Evolutionary conservation across 2,888 invertebrate genomes (phyloP), one percentile per base, ranked within the genome.

Genomic region (Caenorhabditis afra): DNA sequence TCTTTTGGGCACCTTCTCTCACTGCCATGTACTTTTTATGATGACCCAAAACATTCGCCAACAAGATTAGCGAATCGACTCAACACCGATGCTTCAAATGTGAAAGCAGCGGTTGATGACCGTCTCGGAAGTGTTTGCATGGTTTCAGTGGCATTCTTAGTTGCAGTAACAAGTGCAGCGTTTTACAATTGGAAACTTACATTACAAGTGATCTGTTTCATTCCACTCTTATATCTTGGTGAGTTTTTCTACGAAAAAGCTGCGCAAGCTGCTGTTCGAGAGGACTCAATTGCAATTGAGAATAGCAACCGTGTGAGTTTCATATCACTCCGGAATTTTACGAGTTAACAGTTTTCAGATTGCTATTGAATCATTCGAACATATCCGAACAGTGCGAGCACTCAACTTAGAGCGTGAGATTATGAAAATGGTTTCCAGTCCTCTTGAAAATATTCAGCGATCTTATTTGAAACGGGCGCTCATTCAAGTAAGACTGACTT

Each of bases 1-100:
- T 90, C 91, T 3, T 91, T 91, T 74, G 74, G 81, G 11, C 91
- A 91, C 39, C 58, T 81, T 47, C 41, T 79, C 0, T 82, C 90
- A 3, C 91, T 91, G 82, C 89, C 91, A 49, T 87, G 91, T 11
- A 90, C 88, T n/a, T 92, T 91, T 90, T 91, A 91, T 76, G 92
- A 92, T 85, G 81, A 90, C 39, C 89, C 90, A n/a, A 82, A 85
- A 10, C 90, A 91, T 80, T 88, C 90, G 2, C 83, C 90, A 39
- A 91, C 91, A 3, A 91, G 90, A 76, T 70, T 91, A 16, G 87
- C 90, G 23, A 91, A 91, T 0, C 83, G 91, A 65, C 86, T 92
- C 37, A 90, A 91, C 14, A 88, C 91, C 53, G 92, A 92, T 86
- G 91, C 91, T 14, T 91, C 91, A 2, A 88, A 91, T 53, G 88